Percentiles rank a stretch among this genome's conserved stretches.
phyloP scores from a whole-genome alignment of 1,140 invertebrate genomes.

The Temnothorax nylanderi region DNA sequence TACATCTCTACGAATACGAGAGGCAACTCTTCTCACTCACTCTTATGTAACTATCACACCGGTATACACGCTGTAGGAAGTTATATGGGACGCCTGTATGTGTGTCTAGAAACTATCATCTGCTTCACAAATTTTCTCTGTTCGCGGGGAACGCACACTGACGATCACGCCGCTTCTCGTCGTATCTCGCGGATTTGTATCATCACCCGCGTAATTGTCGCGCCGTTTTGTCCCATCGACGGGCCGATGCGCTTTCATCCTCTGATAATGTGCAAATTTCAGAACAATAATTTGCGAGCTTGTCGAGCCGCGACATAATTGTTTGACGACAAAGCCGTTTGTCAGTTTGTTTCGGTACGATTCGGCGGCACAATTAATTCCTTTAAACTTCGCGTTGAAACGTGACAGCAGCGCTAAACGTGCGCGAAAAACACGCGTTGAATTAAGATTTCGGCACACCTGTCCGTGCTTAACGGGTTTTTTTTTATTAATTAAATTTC shows the following conservation, averaged over 20 bases:
- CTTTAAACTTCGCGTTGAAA: neutral
- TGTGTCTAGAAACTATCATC: conserved; percentile 66
- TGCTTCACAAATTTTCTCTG: conserved; percentile 62
- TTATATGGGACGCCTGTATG: conserved; percentile 72
- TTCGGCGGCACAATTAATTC: neutral
- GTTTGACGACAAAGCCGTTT: neutral
- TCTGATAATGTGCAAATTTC: conserved; percentile 19
- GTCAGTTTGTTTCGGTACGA: neutral
- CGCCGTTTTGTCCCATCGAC: neutral
- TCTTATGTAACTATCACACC: conserved; percentile 67
- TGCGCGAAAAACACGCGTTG: neutral
- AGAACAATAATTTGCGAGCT: conserved; percentile 14
- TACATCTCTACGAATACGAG: conserved; percentile 47
- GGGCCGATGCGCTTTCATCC: conserved; percentile 36
- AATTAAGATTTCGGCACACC: neutral
- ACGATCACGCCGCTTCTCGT: conserved; percentile 55
- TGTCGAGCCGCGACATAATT: neutral
- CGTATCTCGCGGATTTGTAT: conserved; percentile 8
- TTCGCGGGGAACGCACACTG: conserved; percentile 33
- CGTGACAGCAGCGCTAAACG: neutral
- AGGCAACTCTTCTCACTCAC: conserved; percentile 57
- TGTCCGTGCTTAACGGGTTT: neutral
- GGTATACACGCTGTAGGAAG: conserved; percentile 63
- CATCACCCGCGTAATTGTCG: conserved; percentile 7
- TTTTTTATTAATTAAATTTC: conserved; percentile 17